Percentiles rank a stretch among this genome's conserved stretches.
Conservation (phyloP, 2,797 vertebrate species). For the Calcarius lapponicus region DNA sequence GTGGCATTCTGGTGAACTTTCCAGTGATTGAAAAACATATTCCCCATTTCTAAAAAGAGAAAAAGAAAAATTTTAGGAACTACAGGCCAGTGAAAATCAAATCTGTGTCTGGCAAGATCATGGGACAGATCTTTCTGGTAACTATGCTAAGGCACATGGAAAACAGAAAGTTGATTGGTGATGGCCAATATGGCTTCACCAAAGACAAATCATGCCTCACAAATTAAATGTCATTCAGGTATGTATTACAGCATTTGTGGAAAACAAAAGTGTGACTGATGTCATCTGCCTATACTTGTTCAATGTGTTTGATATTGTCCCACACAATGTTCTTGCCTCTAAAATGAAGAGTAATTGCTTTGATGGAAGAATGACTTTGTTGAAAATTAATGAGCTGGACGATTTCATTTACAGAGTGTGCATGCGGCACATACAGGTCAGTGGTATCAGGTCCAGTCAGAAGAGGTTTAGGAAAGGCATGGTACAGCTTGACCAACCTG, state of each 20-base stretch:
- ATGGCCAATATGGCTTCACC: background rate
- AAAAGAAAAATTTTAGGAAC: background rate
- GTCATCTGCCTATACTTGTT: background rate
- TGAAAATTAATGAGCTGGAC: background rate
- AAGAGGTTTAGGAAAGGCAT: background rate
- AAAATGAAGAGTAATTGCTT: background rate
- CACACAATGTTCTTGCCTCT: background rate
- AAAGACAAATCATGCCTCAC: background rate
- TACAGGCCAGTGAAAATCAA: background rate
- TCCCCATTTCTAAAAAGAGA: background rate
- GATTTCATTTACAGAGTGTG: background rate
- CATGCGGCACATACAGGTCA: background rate
- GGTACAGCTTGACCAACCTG: background rate
- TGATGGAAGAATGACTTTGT: background rate
- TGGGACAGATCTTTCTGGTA: background rate
- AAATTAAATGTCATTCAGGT: background rate
- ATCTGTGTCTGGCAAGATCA: background rate
- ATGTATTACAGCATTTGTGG: background rate
- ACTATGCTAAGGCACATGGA: background rate
- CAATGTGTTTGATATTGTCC: background rate
- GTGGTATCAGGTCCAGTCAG: background rate
- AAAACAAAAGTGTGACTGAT: background rate
- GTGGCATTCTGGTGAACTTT: background rate
- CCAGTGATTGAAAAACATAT: background rate
- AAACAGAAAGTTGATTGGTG: background rate